Evolutionary conservation across 2,888 invertebrate species (phyloP).

Genomic region (Drosophila melanosoma): DNA sequence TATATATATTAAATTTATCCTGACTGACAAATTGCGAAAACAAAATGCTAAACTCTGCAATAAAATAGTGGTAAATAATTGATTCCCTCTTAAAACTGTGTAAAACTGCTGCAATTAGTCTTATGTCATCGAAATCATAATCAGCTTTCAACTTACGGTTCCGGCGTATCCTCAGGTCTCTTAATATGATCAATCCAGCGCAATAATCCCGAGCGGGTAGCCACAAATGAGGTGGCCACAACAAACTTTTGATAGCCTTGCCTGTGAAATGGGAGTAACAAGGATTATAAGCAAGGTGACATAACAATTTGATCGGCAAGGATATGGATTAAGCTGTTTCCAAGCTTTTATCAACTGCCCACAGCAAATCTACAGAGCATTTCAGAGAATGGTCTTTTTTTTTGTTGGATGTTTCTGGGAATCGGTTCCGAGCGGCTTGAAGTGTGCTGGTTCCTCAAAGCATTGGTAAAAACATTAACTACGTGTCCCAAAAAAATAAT

Average conservation of each 20-base stretch:
- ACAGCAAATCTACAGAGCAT: slow-evolving; percentile 13
- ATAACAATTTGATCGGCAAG: neutral
- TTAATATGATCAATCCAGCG: slow-evolving; percentile 93
- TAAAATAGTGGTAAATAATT: neutral
- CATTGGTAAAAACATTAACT: slow-evolving; percentile 52
- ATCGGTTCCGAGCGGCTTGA: slow-evolving; percentile 46
- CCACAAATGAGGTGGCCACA: slow-evolving; percentile 93
- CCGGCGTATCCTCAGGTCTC: slow-evolving; percentile 87
- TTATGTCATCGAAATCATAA: neutral
- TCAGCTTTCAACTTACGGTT: slow-evolving; percentile 87
- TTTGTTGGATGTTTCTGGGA: slow-evolving; percentile 2
- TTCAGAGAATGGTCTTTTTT: slow-evolving; percentile 1
- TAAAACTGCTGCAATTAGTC: neutral
- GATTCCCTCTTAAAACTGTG: neutral
- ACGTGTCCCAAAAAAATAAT: slow-evolving; percentile 44
- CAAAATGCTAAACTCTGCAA: neutral
- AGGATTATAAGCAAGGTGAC: slow-evolving; percentile 22
- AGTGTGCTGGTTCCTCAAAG: slow-evolving; percentile 36
- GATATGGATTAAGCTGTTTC: slow-evolving; percentile 6
- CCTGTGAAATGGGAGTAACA: slow-evolving; percentile 86
- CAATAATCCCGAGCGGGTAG: slow-evolving; percentile 94
- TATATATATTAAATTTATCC: neutral
- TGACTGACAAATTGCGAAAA: neutral
- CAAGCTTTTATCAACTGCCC: slow-evolving; percentile 13
- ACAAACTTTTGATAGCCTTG: slow-evolving; percentile 95